Evolutionary conservation across 2,113 vertebrate species (phyloP), one percentile per base, ranked within the genome.

Genomic region (Prunella fulvescens): DNA sequence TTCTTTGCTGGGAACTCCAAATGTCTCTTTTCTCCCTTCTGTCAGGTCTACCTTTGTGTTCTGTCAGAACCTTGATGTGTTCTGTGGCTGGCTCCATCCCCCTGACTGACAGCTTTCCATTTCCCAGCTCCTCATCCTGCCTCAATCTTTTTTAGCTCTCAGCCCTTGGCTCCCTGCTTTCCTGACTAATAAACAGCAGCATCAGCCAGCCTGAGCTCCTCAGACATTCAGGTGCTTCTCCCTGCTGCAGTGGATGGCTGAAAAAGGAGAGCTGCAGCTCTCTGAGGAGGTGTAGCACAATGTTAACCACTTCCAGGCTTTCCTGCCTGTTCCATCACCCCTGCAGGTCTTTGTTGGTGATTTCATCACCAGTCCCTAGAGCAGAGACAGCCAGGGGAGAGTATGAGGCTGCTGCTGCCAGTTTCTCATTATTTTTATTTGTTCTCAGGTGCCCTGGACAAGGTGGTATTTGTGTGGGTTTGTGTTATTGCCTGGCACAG

Each of bases 281-380:
- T 40, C 56, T 20, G 29, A 24, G 66, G 31, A 40, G 57, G 37
- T 31, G 50, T 1, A 37, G 37, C 35, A 3, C 37, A 37, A 2
- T 14, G 9, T 25, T 45, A 8, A 12, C 39, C 40, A 1, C 28
- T 24, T 17, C 25, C 31, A 8, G 47, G 20, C n/a, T 45, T 24
- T 42, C 22, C 47, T 57, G 1, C 22, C 6, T 3, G 0, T 47
- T 26, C 53, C 5, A 1, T 29, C 29, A 0, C 29, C 5, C 1
- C 80, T 54, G 74, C 47, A n/a, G 15, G 11, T 19, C n/a, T 39
- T 31, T 48, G n/a, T 28, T 29, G 60, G 54, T 37, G 25, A n/a
- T 47, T 53, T 14, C 17, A 7, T 44, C 42, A 16, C 42, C 31
- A n/a, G 24, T 29, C 25, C 25, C 3, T 3, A 1, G 1, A 35